Percentiles rank a stretch among this genome's conserved stretches.
Evolutionary conservation across 2,888 invertebrate genomes (phyloP).

Genomic region (Drosophila birchii): DNA sequence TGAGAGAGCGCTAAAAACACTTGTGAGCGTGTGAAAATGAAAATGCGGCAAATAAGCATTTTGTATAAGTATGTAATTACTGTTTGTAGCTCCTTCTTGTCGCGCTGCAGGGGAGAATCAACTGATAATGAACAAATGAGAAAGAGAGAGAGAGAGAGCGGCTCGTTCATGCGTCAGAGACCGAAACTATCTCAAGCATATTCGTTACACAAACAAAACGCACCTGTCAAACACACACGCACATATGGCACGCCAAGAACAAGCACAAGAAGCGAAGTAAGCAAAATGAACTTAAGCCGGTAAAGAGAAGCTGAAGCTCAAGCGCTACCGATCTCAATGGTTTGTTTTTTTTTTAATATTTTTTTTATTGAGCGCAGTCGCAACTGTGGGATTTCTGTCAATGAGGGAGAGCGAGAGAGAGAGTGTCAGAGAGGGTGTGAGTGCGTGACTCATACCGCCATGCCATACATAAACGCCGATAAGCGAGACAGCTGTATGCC

Average conservation of each 20-base stretch:
- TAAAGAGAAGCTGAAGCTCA: slow-evolving; percentile 21
- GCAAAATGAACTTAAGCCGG: slow-evolving; percentile 31
- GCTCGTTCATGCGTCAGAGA: slow-evolving; percentile 66
- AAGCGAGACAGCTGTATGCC: slow-evolving; percentile 39
- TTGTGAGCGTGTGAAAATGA: slow-evolving; percentile 78
- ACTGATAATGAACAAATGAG: slow-evolving; percentile 41
- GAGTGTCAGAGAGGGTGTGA: slow-evolving; percentile 7
- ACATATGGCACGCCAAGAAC: slow-evolving; percentile 8
- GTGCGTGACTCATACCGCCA: slow-evolving; percentile 41
- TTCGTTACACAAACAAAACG: slow-evolving; percentile 69
- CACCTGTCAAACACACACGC: slow-evolving; percentile 71
- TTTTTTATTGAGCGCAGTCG: slow-evolving; percentile 32
- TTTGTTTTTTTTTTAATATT: neutral
- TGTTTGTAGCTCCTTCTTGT: slow-evolving; percentile 43
- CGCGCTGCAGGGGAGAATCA: slow-evolving; percentile 48
- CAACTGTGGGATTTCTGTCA: slow-evolving; percentile 12
- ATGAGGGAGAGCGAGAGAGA: neutral
- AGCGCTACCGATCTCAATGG: slow-evolving; percentile 25
- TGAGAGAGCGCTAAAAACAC: slow-evolving; percentile 53
- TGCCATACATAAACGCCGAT: slow-evolving; percentile 34
- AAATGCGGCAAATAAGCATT: slow-evolving; percentile 78
- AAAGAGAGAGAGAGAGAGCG: slow-evolving; percentile 58
- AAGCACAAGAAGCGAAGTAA: slow-evolving; percentile 7
- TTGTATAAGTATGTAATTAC: slow-evolving; percentile 77
- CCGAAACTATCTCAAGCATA: slow-evolving; percentile 56